Evolutionary conservation across 2,797 vertebrate species (phyloP).

Genomic region (Xiphorhynchus erythropygius): DNA sequence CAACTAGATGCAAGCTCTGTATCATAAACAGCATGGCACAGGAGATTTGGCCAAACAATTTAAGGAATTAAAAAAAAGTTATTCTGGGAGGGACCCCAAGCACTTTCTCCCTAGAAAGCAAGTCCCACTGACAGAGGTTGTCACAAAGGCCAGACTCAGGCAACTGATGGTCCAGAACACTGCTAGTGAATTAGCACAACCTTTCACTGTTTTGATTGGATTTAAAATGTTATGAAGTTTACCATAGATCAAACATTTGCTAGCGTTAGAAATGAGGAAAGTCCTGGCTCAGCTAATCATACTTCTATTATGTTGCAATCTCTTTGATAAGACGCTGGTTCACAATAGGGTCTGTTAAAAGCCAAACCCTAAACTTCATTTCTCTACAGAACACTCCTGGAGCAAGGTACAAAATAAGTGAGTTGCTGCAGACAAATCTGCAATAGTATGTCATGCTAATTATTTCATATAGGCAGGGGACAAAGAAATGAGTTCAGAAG

Average conservation of each 20-base stretch:
- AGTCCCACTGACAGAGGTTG: neutral
- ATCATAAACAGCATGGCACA: neutral
- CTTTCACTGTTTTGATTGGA: neutral
- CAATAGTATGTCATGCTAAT: neutral
- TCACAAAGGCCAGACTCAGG: neutral
- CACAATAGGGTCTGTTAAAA: neutral
- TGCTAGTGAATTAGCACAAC: neutral
- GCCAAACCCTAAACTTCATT: neutral
- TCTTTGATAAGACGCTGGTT: neutral
- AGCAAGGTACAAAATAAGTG: neutral
- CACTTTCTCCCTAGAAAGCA: neutral
- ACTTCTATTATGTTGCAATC: neutral
- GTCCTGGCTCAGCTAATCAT: neutral
- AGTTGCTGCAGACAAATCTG: neutral
- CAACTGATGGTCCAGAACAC: neutral
- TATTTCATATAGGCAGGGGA: neutral
- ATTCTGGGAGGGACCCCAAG: neutral
- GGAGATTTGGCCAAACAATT: neutral
- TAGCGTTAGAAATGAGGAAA: neutral
- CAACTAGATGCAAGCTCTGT: neutral
- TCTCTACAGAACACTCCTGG: neutral
- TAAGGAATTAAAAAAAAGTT: neutral
- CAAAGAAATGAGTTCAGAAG: neutral
- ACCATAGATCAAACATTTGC: constrained; percentile 11
- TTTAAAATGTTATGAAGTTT: neutral